Conservation (phyloP, 2,888 invertebrate genomes). For the Drosophila emarginata region DNA sequence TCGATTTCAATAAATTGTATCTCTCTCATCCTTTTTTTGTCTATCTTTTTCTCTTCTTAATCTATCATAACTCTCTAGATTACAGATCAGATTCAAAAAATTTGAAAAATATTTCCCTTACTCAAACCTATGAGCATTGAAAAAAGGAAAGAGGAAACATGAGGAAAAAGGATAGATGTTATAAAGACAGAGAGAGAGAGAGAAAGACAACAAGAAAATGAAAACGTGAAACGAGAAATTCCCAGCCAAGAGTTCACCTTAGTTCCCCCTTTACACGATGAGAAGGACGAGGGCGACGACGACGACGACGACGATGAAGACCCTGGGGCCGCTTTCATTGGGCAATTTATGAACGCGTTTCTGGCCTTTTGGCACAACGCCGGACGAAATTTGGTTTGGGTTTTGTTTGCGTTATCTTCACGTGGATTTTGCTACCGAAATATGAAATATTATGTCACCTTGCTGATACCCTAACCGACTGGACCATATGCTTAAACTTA, state of each 20-base stretch:
- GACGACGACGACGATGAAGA: constrained; percentile 2
- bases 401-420: constrained; percentile 54
- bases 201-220: neutral
- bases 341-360: constrained; percentile 63
- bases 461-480: constrained; percentile 7
- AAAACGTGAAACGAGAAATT: neutral
- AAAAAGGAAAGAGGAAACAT: neutral
- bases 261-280: constrained; percentile 8
- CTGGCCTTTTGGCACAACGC: constrained; percentile 65
- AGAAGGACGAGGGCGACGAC: too few species aligned
- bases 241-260: constrained; percentile 5
- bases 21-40: neutral
- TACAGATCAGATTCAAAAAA: neutral
- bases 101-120: too few species aligned
- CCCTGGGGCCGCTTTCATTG: constrained; percentile 50
- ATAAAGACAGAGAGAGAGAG: neutral
- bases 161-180: neutral
- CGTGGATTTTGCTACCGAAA: constrained; percentile 31
- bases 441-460: constrained; percentile 49
- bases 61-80: neutral
- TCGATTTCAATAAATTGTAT: neutral
- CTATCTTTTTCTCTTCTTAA: neutral
- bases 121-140: neutral
- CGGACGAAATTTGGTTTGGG: constrained; percentile 31
- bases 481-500: too few species aligned